A percentile compares a stretch with the other conserved stretches of the same genome.
Evolutionary conservation across 2,888 invertebrate species (phyloP).

Genomic region (Lapara coniferarum): DNA sequence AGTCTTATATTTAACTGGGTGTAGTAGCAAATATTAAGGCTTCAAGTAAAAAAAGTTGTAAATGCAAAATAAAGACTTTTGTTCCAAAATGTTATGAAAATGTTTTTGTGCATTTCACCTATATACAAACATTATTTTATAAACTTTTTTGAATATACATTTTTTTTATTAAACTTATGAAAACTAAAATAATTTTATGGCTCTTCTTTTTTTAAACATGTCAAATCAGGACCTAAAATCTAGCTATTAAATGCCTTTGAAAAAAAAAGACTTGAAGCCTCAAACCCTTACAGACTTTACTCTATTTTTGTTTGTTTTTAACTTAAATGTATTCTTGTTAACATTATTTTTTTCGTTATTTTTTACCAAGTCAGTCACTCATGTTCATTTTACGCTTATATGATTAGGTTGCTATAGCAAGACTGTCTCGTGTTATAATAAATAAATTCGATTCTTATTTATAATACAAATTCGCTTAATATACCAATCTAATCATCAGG

Average conservation of each 20-base stretch:
- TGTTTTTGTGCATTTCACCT: too few relatives aligned
- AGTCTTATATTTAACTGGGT: conserved; percentile 18
- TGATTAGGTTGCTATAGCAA: conserved; percentile 43
- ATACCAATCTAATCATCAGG: conserved; percentile 56
- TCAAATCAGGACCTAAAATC: not conserved
- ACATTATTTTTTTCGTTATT: not conserved
- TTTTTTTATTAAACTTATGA: not conserved
- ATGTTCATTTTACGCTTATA: conserved; percentile 20
- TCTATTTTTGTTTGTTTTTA: conserved; percentile 1
- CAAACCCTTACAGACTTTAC: conserved; percentile 13
- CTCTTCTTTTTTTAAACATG: not conserved
- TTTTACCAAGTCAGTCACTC: not conserved
- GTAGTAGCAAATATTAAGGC: not conserved
- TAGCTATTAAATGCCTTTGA: not conserved
- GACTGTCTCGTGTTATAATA: conserved; percentile 35
- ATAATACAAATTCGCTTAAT: conserved; percentile 46
- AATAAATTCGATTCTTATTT: conserved; percentile 46
- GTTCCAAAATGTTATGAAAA: not conserved
- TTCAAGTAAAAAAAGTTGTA: not conserved
- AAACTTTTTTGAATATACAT: not conserved
- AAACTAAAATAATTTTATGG: too few relatives aligned
- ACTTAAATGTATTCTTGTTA: conserved; percentile 1
- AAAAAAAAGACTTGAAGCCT: conserved; percentile 1
- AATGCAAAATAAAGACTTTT: conserved; percentile 5
- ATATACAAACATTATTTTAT: not conserved